phyloP scores from a whole-genome alignment of 2,113 vertebrate genomes.

The Ciconia boyciana region DNA sequence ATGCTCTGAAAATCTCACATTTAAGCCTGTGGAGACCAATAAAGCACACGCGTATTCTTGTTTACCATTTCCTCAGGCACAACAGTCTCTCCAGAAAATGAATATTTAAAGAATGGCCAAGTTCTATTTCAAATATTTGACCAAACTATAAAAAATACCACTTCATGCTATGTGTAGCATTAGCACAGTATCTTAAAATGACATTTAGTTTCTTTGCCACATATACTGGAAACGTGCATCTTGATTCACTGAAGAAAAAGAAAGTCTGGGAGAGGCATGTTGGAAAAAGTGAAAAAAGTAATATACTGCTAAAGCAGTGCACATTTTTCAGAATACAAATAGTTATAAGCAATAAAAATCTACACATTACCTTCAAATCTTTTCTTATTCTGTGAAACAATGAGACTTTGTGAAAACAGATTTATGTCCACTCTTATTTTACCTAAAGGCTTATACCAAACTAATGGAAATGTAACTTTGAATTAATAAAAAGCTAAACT shows the following conservation, averaged over 20 bases:
- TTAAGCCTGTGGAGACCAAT: not conserved
- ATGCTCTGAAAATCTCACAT: not conserved
- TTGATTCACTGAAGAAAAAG: not conserved
- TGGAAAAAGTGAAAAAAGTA: not conserved
- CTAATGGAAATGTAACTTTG: not conserved
- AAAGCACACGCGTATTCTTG: not conserved
- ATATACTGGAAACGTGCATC: not conserved
- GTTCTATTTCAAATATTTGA: not conserved
- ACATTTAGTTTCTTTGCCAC: not conserved
- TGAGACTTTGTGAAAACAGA: not conserved
- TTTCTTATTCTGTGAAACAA: not conserved
- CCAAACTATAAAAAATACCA: not conserved
- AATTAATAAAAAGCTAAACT: not conserved
- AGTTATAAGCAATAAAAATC: not conserved
- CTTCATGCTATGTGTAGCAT: not conserved
- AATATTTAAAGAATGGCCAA: not conserved
- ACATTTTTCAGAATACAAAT: not conserved
- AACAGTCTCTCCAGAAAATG: not conserved
- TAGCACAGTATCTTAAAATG: not conserved
- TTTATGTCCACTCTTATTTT: not conserved
- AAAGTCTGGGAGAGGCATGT: not conserved
- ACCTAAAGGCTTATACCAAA: not conserved
- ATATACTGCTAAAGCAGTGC: not conserved
- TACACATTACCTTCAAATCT: not conserved
- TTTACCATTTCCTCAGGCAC: not conserved